Evolutionary conservation across 2,113 vertebrate genomes (phyloP).

Genomic region (Sturnira hondurensis): DNA sequence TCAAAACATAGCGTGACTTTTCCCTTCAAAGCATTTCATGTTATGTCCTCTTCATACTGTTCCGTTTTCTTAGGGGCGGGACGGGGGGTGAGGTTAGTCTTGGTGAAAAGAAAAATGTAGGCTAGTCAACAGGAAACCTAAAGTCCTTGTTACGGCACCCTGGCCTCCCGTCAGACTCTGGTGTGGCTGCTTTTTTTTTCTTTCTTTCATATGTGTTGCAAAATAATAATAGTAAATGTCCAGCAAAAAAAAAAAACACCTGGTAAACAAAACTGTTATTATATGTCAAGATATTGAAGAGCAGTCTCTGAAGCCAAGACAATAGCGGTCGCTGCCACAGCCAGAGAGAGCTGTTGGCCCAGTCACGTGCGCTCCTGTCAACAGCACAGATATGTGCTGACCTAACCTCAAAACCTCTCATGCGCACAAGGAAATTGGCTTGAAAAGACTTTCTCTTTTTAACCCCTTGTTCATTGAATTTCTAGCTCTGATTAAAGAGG

Average conservation of each 20-base stretch:
- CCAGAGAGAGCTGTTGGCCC: slow-evolving; percentile 47
- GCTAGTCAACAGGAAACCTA: slow-evolving; percentile 80
- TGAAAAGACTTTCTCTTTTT: slow-evolving; percentile 58
- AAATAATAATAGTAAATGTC: not conserved
- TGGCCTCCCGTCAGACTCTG: slow-evolving; percentile 65
- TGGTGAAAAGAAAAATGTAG: slow-evolving; percentile 68
- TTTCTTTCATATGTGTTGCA: slow-evolving; percentile 61
- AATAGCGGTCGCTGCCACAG: not conserved
- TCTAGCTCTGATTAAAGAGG: slow-evolving; percentile 16
- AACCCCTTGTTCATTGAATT: slow-evolving; percentile 18
- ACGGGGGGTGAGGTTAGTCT: slow-evolving; percentile 41
- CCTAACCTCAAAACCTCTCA: not conserved
- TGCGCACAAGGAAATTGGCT: slow-evolving; percentile 36
- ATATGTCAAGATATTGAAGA: not conserved
- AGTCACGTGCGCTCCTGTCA: slow-evolving; percentile 58
- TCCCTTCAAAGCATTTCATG: slow-evolving; percentile 32
- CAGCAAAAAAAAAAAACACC: slow-evolving; percentile 29
- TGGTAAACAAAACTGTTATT: slow-evolving; percentile 57
- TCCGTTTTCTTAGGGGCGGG: slow-evolving; percentile 66
- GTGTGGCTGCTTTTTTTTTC: slow-evolving; percentile 64
- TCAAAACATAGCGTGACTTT: slow-evolving; percentile 44
- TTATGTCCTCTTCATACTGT: not conserved
- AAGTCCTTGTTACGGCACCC: slow-evolving; percentile 55
- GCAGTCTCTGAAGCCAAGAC: not conserved
- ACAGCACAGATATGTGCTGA: not conserved